These are phyloP conservation scores for Mactromeris polynyma DNA, from an alignment of 2,888 invertebrate genomes.

Conservation along the genomic window DNA sequence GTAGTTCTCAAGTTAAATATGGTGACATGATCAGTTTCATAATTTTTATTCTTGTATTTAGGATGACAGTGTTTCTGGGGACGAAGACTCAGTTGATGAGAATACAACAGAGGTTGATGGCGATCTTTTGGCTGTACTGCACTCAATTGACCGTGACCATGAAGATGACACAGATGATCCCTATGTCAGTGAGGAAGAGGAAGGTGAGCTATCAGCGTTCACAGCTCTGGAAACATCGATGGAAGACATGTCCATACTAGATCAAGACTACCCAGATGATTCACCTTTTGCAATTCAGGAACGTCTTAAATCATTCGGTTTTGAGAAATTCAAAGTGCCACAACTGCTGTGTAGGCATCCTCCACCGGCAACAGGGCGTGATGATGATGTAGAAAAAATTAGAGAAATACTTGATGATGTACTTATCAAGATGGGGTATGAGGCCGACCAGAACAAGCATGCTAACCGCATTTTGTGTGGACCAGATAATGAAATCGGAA, in stretches of 20 bases:
- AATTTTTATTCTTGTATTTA: not conserved
- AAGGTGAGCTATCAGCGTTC: not conserved
- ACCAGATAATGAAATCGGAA: constrained; percentile 61
- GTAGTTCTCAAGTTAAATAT: not conserved
- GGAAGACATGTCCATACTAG: constrained; percentile 32
- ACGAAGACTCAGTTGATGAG: not conserved
- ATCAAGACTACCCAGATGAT: not conserved
- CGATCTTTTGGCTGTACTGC: constrained; percentile 12
- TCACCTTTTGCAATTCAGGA: not conserved
- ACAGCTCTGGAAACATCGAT: constrained; percentile 29
- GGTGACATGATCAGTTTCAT: no score
- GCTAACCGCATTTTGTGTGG: constrained; percentile 46
- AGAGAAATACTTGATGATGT: no score
- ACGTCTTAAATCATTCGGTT: constrained; percentile 36
- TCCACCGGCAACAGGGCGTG: constrained; percentile 64
- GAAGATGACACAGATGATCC: not conserved
- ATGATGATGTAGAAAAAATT: not conserved
- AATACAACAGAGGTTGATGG: no score
- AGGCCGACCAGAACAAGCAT: no score
- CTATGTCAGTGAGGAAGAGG: not conserved
- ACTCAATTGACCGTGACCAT: not conserved
- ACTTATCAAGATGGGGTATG: no score
- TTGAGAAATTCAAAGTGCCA: constrained; percentile 43
- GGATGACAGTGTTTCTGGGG: not conserved
- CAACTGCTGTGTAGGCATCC: constrained; percentile 58